These are phyloP conservation scores for Ceratina australensis DNA, from an alignment of 1,140 invertebrate species.

Conservation along the genomic window DNA sequence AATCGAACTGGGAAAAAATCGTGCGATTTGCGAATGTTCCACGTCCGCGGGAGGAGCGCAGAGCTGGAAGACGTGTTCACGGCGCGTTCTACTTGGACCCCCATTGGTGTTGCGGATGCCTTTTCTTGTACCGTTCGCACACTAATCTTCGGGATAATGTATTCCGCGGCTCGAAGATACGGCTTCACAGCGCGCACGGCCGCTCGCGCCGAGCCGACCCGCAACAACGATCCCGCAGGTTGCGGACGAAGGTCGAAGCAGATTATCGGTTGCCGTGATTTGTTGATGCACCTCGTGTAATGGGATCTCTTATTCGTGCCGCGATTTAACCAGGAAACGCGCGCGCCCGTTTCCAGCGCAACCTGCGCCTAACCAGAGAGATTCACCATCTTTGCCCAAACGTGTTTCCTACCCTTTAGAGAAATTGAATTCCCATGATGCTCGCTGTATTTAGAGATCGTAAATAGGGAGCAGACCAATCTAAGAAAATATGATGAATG, in stretches of 20 bases:
- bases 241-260: constrained; percentile 65
- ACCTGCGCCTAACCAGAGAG: constrained; percentile 11
- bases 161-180: constrained; percentile 63
- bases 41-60: constrained; percentile 19
- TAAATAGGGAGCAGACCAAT: no score
- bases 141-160: constrained; percentile 71
- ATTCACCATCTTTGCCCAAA: background rate
- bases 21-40: no score
- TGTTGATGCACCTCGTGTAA: constrained; percentile 54
- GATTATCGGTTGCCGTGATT: constrained; percentile 65
- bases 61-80: constrained; percentile 20
- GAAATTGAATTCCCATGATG: constrained; percentile 29
- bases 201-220: constrained; percentile 40
- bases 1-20: no score
- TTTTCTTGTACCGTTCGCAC: constrained; percentile 68
- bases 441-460: background rate
- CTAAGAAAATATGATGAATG: no score
- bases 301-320: constrained; percentile 60
- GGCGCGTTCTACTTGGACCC: constrained; percentile 46
- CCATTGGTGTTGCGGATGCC: constrained; percentile 49
- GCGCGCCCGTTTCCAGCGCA: constrained; percentile 3
- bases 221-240: constrained; percentile 55
- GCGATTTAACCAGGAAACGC: constrained; percentile 53
- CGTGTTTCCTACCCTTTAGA: background rate
- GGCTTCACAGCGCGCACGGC: constrained; percentile 40